Conservation (phyloP, 2,888 invertebrate genomes). For the Stratiomys singularior region DNA sequence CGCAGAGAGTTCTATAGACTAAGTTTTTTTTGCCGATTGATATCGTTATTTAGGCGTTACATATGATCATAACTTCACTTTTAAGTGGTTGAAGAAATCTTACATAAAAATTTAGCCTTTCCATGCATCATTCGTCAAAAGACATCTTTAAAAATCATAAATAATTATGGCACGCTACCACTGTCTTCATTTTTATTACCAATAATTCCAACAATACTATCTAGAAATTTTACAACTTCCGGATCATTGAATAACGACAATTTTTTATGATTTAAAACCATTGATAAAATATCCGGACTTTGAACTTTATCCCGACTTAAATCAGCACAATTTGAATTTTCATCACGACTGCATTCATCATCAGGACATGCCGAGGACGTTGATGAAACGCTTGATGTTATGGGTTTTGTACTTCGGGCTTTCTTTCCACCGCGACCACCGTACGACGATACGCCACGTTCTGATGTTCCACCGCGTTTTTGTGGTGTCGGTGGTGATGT, state of each 20-base stretch:
- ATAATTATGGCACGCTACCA: not conserved
- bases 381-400: conserved; percentile 32
- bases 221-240: conserved; percentile 60
- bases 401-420: conserved; percentile 47
- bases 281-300: conserved; percentile 60
- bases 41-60: too few relatives aligned
- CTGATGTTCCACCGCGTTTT: conserved; percentile 2
- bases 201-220: conserved; percentile 58
- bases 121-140: too few relatives aligned
- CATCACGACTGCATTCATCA: conserved; percentile 57
- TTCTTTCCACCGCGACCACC: conserved; percentile 51
- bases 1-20: too few relatives aligned
- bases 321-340: conserved; percentile 53
- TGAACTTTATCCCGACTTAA: conserved; percentile 58
- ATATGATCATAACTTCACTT: too few relatives aligned
- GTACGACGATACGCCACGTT: not conserved
- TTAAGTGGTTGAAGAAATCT: too few relatives aligned
- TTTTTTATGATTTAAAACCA: conserved; percentile 61
- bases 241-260: conserved; percentile 60
- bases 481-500: not conserved
- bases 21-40: too few relatives aligned
- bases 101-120: too few relatives aligned
- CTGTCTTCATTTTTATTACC: conserved; percentile 53
- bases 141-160: not conserved
- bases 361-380: conserved; percentile 20